Percentiles rank a stretch among this genome's conserved stretches.
These are phyloP conservation scores for Pipra filicauda DNA, from an alignment of 2,113 vertebrate species.

Conservation along the genomic window DNA sequence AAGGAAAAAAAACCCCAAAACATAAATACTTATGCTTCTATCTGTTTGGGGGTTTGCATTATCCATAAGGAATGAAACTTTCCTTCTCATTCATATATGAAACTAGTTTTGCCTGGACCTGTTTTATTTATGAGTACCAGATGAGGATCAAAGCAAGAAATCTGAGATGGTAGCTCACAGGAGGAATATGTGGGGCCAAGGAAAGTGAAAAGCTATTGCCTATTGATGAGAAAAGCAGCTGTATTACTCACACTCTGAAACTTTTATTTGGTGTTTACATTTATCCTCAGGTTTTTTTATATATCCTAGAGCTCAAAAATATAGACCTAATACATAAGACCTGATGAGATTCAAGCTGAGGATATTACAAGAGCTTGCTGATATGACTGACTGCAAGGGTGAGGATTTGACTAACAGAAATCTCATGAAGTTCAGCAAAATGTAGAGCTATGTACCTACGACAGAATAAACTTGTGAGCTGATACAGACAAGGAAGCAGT, in stretches of 20 bases:
- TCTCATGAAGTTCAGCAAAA: neutral
- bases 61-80: neutral
- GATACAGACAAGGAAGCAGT: neutral
- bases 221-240: conserved; percentile 16
- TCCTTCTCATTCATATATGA: neutral
- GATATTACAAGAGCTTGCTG: neutral
- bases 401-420: neutral
- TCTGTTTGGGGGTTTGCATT: neutral
- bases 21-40: neutral
- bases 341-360: neutral
- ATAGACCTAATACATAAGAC: neutral
- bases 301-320: neutral
- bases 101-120: neutral
- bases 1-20: rapidly evolving
- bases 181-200: neutral
- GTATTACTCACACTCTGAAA: neutral
- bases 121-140: conserved; percentile 20
- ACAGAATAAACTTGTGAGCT: neutral
- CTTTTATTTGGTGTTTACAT: neutral
- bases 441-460: neutral
- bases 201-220: neutral
- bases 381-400: neutral
- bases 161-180: neutral
- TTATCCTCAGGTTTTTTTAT: neutral
- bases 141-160: conserved; percentile 20